phyloP scores from a whole-genome alignment of 2,888 invertebrate species.

The Dynastes hyllus region DNA sequence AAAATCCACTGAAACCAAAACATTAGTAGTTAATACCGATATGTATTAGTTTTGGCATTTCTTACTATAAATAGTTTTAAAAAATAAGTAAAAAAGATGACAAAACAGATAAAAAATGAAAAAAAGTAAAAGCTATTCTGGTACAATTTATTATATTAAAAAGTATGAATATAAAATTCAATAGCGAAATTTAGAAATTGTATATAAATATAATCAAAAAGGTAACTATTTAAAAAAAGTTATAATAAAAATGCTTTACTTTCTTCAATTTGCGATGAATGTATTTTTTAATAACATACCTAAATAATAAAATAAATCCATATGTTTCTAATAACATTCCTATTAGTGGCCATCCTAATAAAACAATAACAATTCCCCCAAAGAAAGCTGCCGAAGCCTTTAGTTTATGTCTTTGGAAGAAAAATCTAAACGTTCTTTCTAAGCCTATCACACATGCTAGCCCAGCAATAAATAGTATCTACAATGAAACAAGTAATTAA shows the following conservation, averaged over 20 bases:
- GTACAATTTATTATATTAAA: constrained; percentile 1
- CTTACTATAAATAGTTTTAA: constrained; percentile 33
- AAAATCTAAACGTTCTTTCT: constrained; percentile 95
- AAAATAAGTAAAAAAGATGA: too few relatives aligned
- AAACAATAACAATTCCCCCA: constrained; percentile 92
- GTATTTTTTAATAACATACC: constrained; percentile 72
- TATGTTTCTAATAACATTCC: constrained; percentile 98
- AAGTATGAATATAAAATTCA: background rate
- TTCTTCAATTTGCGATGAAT: constrained; percentile 38
- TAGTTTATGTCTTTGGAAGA: constrained; percentile 97
- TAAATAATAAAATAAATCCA: constrained; percentile 91
- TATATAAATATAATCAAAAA: background rate
- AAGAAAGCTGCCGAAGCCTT: constrained; percentile 93
- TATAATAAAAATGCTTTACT: constrained; percentile 25
- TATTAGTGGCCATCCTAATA: constrained; percentile 95
- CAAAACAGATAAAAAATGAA: background rate
- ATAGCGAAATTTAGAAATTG: background rate
- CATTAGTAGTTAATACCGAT: constrained; percentile 13
- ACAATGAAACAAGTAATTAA: constrained; percentile 67
- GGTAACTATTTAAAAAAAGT: background rate
- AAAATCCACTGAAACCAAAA: constrained; percentile 86
- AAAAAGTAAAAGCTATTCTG: constrained; percentile 2
- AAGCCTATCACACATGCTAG: constrained; percentile 97
- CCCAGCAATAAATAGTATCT: constrained; percentile 97
- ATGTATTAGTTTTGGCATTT: background rate